Evolutionary conservation across 1,140 invertebrate genomes (phyloP).

Genomic region (Drosophila kurseongensis): DNA sequence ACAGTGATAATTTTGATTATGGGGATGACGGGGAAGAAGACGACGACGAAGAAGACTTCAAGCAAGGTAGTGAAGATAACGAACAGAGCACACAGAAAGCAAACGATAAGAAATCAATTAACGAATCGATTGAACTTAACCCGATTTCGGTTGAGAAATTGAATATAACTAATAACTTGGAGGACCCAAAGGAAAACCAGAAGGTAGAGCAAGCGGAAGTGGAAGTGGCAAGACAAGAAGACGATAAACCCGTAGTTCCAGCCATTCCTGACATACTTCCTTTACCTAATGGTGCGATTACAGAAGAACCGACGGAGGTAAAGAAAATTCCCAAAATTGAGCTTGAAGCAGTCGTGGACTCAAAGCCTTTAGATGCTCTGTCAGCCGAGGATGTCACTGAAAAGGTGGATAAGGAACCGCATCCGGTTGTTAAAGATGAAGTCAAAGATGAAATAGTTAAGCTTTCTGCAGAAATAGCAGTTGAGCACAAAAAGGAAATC

Average conservation of each 20-base stretch:
- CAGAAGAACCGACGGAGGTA: background rate
- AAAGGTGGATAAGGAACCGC: background rate
- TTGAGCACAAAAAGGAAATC: constrained; percentile 2
- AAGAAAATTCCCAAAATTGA: background rate
- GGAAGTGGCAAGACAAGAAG: background rate
- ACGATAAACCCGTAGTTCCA: background rate
- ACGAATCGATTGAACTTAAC: constrained; percentile 3
- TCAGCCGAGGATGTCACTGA: background rate
- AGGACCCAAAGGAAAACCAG: background rate
- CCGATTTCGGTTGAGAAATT: constrained; percentile 1
- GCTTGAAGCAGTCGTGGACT: background rate
- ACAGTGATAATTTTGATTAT: constrained; percentile 51
- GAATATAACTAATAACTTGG: constrained; percentile 6
- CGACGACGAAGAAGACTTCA: constrained; percentile 39
- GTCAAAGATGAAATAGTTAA: background rate
- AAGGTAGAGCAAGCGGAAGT: background rate
- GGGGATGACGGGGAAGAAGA: constrained; percentile 29
- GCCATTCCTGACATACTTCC: background rate
- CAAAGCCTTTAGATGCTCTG: constrained; percentile 3
- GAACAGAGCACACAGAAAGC: constrained; percentile 8
- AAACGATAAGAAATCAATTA: constrained; percentile 37
- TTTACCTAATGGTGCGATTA: background rate
- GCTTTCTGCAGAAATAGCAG: background rate
- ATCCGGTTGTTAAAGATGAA: background rate
- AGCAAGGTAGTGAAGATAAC: constrained; percentile 41